Evolutionary conservation across 2,113 vertebrate species (phyloP).

Genomic region (Camarhynchus parvulus): DNA sequence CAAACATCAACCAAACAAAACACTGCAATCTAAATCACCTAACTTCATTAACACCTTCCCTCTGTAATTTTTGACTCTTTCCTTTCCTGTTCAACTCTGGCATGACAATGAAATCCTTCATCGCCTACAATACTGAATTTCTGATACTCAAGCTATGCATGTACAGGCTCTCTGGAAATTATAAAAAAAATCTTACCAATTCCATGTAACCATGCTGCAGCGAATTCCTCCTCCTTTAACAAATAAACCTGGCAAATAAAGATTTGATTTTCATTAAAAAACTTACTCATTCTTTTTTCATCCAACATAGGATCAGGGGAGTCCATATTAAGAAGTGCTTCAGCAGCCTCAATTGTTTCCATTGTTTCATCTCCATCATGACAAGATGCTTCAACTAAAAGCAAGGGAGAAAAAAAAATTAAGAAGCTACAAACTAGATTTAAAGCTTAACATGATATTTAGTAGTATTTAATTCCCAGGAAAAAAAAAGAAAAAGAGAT

Average conservation of each 20-base stretch:
- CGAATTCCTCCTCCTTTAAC: not conserved
- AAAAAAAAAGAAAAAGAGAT: not conserved
- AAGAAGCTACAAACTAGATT: not conserved
- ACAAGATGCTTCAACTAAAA: conserved; percentile 88
- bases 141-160: not conserved
- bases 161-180: not conserved
- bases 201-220: not conserved
- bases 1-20: not conserved
- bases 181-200: not conserved
- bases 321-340: conserved; percentile 93
- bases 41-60: not conserved
- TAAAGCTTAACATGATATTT: not conserved
- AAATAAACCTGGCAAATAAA: not conserved
- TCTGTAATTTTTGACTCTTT: not conserved
- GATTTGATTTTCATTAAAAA: not conserved
- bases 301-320: conserved; percentile 85
- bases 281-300: conserved; percentile 88
- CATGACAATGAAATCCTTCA: not conserved
- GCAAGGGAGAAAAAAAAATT: not conserved
- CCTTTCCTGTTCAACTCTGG: not conserved
- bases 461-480: not conserved
- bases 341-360: conserved; percentile 91
- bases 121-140: not conserved
- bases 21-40: not conserved
- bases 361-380: conserved; percentile 90